Conservation (phyloP, 2,888 invertebrate species). For the Thumatha senex region DNA sequence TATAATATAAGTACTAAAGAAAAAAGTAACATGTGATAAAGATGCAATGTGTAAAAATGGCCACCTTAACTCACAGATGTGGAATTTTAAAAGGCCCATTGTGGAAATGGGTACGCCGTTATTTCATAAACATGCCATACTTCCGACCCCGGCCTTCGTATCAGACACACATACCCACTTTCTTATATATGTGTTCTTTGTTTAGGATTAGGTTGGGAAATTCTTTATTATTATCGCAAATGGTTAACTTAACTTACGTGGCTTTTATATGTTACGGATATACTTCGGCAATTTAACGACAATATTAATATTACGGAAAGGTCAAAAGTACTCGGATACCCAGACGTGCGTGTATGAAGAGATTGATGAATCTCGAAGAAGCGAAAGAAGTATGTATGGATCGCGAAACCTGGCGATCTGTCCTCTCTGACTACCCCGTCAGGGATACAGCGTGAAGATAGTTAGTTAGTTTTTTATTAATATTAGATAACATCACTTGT, state of each 20-base stretch:
- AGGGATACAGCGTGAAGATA: too few relatives aligned
- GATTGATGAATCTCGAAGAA: too few relatives aligned
- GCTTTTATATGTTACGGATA: neutral
- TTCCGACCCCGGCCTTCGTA: slow-evolving; percentile 19
- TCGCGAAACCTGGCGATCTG: too few relatives aligned
- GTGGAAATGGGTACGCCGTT: slow-evolving; percentile 14
- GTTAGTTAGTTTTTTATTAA: too few relatives aligned
- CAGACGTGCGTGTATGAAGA: too few relatives aligned
- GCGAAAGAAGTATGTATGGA: too few relatives aligned
- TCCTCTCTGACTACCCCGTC: too few relatives aligned
- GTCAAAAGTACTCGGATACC: too few relatives aligned
- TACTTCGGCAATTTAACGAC: too few relatives aligned
- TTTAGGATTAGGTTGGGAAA: neutral
- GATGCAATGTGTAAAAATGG: slow-evolving; percentile 14
- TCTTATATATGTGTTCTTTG: slow-evolving; percentile 3
- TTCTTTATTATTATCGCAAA: neutral
- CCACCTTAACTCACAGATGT: slow-evolving; percentile 23
- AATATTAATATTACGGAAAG: too few relatives aligned
- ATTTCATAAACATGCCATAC: slow-evolving; percentile 16
- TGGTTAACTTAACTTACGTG: neutral
- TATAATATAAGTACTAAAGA: neutral
- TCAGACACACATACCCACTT: slow-evolving; percentile 8
- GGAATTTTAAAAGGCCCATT: slow-evolving; percentile 31
- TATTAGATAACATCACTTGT: too few relatives aligned
- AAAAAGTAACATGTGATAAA: slow-evolving; percentile 9